Evolutionary conservation across 2,888 invertebrate species (phyloP).

Genomic region (Drepanosiphum platanoidis): DNA sequence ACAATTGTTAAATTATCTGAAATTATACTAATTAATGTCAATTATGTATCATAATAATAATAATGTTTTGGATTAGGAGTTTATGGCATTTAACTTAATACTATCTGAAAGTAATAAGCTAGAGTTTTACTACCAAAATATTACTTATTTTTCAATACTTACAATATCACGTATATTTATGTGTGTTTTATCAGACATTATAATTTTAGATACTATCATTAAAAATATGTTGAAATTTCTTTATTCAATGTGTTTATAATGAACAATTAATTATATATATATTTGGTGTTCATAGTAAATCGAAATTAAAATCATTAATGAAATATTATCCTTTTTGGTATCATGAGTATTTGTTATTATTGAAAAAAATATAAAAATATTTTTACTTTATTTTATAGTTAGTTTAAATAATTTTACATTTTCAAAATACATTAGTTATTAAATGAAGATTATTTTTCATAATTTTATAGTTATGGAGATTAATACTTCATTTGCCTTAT

Average conservation of each 20-base stretch:
- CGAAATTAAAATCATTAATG: background rate
- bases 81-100: conserved; percentile 1
- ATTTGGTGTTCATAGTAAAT: background rate
- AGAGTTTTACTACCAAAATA: background rate
- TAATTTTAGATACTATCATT: background rate
- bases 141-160: background rate
- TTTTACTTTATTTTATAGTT: background rate
- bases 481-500: no score
- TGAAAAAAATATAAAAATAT: background rate
- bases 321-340: background rate
- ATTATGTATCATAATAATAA: conserved; percentile 6
- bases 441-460: no score
- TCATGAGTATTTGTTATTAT: background rate
- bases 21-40: conserved; percentile 18
- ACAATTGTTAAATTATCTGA: conserved; percentile 25
- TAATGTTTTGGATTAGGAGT: conserved; percentile 50
- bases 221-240: background rate
- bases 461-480: no score
- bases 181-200: background rate
- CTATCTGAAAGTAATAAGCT: background rate
- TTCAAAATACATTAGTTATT: no score
- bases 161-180: background rate
- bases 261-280: no score
- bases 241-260: background rate
- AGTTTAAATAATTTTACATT: background rate